phyloP scores from a whole-genome alignment of 2,113 vertebrate species.

The Esox niger region DNA sequence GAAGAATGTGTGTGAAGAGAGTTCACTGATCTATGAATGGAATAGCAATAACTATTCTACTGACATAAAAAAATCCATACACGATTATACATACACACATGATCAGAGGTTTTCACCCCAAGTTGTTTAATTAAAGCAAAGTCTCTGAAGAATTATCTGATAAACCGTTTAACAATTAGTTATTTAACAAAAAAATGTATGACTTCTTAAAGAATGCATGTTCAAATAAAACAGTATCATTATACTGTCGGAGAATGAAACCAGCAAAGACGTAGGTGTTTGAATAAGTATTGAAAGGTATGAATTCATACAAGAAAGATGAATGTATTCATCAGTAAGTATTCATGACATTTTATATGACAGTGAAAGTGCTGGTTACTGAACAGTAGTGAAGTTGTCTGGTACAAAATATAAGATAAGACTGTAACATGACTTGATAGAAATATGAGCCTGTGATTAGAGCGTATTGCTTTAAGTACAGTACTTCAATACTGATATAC shows the following conservation, averaged over 20 bases:
- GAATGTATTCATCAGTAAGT: neutral
- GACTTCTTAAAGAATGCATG: slow-evolving; percentile 38
- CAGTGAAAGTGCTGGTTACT: slow-evolving; percentile 26
- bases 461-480: slow-evolving; percentile 19
- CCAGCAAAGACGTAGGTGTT: slow-evolving; percentile 7
- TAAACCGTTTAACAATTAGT: slow-evolving; percentile 49
- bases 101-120: slow-evolving; percentile 27
- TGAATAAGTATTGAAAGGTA: slow-evolving; percentile 24
- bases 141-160: slow-evolving; percentile 50
- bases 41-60: neutral
- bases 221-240: slow-evolving; percentile 26
- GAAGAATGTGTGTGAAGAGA: neutral
- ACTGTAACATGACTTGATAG: too few species aligned
- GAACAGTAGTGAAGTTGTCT: slow-evolving; percentile 39
- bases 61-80: neutral
- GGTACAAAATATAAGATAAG: slow-evolving; percentile 33
- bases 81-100: slow-evolving; percentile 2
- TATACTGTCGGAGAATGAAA: slow-evolving; percentile 27
- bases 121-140: slow-evolving; percentile 65
- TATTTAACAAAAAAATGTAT: slow-evolving; percentile 37
- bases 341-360: slow-evolving; percentile 6
- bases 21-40: neutral
- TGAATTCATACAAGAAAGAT: slow-evolving; percentile 9
- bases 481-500: slow-evolving; percentile 17
- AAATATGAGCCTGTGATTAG: slow-evolving; percentile 13